These are phyloP conservation scores for Laterallus jamaicensis DNA, from an alignment of 2,113 vertebrate genomes.

Conservation along the genomic window DNA sequence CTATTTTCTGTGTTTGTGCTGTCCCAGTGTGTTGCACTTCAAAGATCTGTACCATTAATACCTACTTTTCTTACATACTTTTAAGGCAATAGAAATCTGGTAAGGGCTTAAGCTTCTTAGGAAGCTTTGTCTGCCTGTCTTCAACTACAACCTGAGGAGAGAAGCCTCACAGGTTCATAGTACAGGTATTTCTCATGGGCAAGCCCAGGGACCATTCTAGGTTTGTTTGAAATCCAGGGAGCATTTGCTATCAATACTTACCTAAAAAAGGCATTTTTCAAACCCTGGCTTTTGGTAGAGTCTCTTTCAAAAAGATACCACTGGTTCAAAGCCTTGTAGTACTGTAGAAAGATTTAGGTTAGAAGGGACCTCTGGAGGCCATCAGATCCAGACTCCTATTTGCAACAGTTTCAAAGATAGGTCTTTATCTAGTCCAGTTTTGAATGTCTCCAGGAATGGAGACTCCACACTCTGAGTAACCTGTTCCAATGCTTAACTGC, in stretches of 20 bases:
- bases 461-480: background rate
- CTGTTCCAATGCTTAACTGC: background rate
- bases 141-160: background rate
- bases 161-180: background rate
- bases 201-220: background rate
- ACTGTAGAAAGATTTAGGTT: background rate
- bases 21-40: background rate
- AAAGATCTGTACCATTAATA: background rate
- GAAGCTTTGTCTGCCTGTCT: background rate
- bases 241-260: background rate
- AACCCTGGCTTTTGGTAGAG: background rate
- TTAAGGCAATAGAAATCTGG: background rate
- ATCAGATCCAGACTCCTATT: background rate
- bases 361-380: background rate
- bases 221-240: background rate
- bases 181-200: background rate
- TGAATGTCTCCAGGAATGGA: background rate
- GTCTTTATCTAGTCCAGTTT: background rate
- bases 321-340: accelerated
- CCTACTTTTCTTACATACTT: background rate
- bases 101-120: background rate
- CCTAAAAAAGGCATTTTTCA: background rate
- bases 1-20: background rate
- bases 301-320: background rate
- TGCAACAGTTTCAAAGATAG: background rate